Percentiles rank a stretch among this genome's conserved stretches.
These are phyloP conservation scores for Emydocephalus ijimae DNA, from an alignment of 2,113 vertebrate species.

Conservation along the genomic window DNA sequence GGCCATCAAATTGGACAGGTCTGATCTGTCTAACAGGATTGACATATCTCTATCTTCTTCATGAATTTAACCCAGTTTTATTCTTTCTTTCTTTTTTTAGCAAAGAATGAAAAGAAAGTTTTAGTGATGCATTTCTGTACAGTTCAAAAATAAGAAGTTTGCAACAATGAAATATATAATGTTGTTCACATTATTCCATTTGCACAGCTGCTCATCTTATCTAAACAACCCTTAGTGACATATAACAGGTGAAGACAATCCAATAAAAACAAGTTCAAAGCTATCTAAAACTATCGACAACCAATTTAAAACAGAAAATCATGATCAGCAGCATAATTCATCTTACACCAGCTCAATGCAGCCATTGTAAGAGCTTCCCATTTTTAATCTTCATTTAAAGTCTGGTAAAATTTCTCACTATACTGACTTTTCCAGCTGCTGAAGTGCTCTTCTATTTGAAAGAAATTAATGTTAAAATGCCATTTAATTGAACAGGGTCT, in stretches of 20 bases:
- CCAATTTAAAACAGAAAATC: not conserved
- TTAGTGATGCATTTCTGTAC: not conserved
- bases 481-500: constrained; percentile 35
- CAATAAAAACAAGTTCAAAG: not conserved
- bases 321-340: not conserved
- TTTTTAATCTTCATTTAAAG: not conserved
- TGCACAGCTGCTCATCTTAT: not conserved
- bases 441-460: constrained; percentile 35
- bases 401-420: constrained; percentile 6
- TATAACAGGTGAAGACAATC: not conserved
- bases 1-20: not conserved
- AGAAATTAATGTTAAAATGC: constrained; percentile 44
- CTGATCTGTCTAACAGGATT: not conserved
- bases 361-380: not conserved
- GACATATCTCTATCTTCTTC: not conserved
- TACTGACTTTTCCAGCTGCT: constrained; percentile 50
- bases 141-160: not conserved
- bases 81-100: too few species aligned
- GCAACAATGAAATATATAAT: not conserved
- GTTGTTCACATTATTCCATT: not conserved
- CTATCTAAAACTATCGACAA: not conserved
- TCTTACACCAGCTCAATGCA: not conserved
- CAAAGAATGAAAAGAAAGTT: not conserved
- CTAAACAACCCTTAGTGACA: not conserved
- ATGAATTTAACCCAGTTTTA: not conserved